These are phyloP conservation scores for Paratilapia polleni DNA, from an alignment of 2,113 vertebrate species.

Conservation along the genomic window DNA sequence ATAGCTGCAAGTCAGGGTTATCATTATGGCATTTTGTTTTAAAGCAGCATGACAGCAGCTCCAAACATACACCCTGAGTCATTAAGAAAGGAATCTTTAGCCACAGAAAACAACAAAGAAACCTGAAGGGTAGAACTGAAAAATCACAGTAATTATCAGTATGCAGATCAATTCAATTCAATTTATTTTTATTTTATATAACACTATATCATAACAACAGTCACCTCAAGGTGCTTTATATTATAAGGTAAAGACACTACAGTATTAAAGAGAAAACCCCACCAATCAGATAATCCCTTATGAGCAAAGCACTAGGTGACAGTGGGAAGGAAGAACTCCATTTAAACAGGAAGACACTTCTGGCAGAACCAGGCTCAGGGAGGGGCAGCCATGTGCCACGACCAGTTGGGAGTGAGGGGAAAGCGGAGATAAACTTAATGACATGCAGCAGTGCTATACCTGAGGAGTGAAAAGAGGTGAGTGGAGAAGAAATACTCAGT, in stretches of 20 bases:
- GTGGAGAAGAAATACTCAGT: background rate
- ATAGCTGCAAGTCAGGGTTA: background rate
- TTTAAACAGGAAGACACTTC: background rate
- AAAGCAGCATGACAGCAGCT: background rate
- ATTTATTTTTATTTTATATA: background rate
- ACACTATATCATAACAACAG: background rate
- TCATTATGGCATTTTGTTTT: background rate
- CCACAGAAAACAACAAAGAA: background rate
- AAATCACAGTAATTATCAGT: background rate
- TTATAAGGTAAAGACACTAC: fast-evolving
- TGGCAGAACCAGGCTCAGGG: background rate
- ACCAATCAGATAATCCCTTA: background rate
- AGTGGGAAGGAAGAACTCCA: background rate
- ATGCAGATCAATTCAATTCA: background rate
- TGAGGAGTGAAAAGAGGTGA: background rate
- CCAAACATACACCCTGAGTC: background rate
- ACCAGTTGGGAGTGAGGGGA: background rate
- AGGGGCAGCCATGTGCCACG: background rate
- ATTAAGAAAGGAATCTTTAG: background rate
- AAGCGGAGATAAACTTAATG: background rate
- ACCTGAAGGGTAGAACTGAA: background rate
- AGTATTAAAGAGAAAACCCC: too few species aligned
- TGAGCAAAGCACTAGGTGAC: background rate
- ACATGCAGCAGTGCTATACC: too few species aligned
- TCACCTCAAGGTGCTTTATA: background rate